phyloP scores from a whole-genome alignment of 2,888 invertebrate species.

The Hirudinaria manillensis region DNA sequence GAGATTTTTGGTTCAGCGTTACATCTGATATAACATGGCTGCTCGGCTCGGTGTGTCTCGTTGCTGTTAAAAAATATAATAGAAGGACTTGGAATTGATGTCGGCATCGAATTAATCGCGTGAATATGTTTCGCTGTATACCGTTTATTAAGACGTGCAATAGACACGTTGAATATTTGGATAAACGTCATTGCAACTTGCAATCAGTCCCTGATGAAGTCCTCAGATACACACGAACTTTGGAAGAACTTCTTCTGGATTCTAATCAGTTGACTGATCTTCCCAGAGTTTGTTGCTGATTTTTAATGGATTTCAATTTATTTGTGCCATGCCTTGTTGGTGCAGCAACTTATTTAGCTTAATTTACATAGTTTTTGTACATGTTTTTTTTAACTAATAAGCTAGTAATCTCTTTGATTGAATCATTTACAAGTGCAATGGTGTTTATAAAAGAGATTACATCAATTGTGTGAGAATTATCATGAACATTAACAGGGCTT shows the following conservation, averaged over 20 bases:
- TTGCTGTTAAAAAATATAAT: background rate
- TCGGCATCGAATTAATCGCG: background rate
- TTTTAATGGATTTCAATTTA: background rate
- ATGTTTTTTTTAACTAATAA: background rate
- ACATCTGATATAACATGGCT: constrained; percentile 8
- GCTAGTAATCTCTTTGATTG: background rate
- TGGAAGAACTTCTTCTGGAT: constrained; percentile 94
- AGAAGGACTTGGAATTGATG: background rate
- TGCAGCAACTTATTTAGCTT: background rate
- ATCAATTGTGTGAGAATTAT: no score
- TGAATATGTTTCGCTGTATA: constrained; percentile 57
- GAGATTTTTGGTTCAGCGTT: background rate
- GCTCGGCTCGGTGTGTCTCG: background rate
- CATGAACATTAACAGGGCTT: constrained; percentile 72
- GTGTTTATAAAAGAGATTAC: no score
- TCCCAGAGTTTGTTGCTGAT: constrained; percentile 72
- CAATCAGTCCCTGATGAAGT: constrained; percentile 95
- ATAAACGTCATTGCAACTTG: constrained; percentile 97
- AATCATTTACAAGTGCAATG: background rate
- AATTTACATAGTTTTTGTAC: background rate
- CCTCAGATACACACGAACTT: constrained; percentile 87
- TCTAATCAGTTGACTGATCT: constrained; percentile 96
- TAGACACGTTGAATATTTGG: constrained; percentile 98
- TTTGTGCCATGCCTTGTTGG: background rate
- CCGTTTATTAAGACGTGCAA: constrained; percentile 63